Evolutionary conservation across 2,797 vertebrate genomes (phyloP).

Genomic region (Paramormyrops hopkinsi): DNA sequence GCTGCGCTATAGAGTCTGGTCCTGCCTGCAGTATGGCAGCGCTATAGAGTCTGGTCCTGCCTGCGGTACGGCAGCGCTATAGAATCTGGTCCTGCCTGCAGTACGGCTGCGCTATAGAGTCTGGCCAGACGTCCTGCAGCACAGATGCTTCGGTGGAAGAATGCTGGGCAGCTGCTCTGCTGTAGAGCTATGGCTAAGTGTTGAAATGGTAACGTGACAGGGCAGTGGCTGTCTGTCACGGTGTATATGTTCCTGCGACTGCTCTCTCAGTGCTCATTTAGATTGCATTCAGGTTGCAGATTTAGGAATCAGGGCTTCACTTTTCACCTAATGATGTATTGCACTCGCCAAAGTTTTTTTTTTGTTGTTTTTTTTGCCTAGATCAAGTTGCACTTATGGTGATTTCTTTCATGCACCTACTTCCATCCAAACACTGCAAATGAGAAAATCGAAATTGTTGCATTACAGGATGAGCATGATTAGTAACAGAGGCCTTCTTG

Average conservation of each 20-base stretch:
- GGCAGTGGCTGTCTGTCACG: not conserved
- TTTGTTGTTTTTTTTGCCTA: not conserved
- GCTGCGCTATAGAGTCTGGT: not conserved
- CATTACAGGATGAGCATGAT: not conserved
- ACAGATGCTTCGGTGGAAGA: not conserved
- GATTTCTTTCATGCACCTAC: not conserved
- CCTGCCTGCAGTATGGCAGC: not conserved
- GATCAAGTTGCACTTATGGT: not conserved
- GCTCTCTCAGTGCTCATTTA: not conserved
- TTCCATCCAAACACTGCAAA: not conserved
- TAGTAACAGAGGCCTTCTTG: not conserved
- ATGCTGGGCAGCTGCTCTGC: not conserved
- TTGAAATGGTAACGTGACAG: not conserved
- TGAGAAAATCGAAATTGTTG: not conserved
- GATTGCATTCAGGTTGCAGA: not conserved
- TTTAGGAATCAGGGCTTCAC: not conserved
- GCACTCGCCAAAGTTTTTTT: not conserved
- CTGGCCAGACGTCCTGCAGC: not conserved
- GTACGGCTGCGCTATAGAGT: not conserved
- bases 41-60: not conserved
- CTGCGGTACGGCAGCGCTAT: not conserved
- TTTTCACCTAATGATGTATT: not conserved
- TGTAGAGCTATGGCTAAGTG: not conserved
- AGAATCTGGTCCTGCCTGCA: not conserved
- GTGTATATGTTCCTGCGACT: not conserved